A percentile compares a stretch with the other conserved stretches of the same genome.
Conservation (phyloP, 2,797 vertebrate species). For the Crocodylus rhombifer region DNA sequence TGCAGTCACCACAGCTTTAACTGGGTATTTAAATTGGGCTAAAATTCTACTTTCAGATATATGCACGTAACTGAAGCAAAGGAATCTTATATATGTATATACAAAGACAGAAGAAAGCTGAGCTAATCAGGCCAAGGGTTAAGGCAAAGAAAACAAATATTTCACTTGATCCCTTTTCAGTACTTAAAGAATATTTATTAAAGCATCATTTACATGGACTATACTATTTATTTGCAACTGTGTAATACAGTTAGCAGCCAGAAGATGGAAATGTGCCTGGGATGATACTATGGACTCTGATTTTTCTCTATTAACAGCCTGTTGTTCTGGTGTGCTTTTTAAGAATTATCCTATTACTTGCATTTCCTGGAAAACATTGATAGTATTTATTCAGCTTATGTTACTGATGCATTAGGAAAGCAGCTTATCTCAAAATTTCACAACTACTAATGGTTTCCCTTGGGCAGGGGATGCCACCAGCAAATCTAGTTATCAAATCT, state of each 20-base stretch:
- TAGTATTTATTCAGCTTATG: not conserved
- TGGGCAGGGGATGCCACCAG: not conserved
- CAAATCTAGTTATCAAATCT: not conserved
- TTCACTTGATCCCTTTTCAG: not conserved
- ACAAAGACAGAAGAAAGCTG: not conserved
- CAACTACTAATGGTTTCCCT: not conserved
- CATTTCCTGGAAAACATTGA: not conserved
- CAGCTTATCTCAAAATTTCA: not conserved
- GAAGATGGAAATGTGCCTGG: not conserved
- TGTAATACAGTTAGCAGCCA: not conserved
- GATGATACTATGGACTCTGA: not conserved
- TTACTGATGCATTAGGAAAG: not conserved
- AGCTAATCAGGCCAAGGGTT: not conserved
- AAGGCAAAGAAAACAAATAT: not conserved
- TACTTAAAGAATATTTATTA: not conserved
- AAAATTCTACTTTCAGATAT: not conserved
- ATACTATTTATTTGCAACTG: not conserved
- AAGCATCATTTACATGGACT: not conserved
- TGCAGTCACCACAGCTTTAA: not conserved
- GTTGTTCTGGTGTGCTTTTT: not conserved
- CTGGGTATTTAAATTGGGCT: not conserved
- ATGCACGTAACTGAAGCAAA: not conserved
- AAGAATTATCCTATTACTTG: not conserved
- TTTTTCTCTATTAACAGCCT: not conserved
- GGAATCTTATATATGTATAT: not conserved